These are phyloP conservation scores for Hystrix brachyura DNA, from an alignment of 2,113 vertebrate genomes.

Conservation along the genomic window DNA sequence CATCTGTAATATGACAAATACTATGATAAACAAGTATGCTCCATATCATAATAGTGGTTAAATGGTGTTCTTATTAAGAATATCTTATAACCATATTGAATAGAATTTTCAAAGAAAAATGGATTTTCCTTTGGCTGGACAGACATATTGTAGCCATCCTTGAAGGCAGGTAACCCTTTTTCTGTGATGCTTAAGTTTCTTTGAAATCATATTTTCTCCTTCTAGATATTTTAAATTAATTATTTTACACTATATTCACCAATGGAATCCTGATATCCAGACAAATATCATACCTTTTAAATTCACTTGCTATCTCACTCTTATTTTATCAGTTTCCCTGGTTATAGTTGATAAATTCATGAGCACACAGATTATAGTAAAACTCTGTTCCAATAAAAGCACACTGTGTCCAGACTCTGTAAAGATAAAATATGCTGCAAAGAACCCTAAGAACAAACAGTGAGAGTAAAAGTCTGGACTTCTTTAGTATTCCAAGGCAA, in stretches of 20 bases:
- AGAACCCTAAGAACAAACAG: neutral
- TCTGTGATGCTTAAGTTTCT: neutral
- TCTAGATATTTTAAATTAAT: constrained; percentile 34
- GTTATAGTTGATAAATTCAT: constrained; percentile 42
- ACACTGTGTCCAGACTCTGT: neutral
- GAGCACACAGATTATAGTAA: neutral
- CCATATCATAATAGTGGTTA: neutral
- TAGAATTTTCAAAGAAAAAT: constrained; percentile 3
- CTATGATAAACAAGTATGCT: neutral
- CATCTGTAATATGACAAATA: neutral
- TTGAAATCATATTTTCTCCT: neutral
- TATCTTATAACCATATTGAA: neutral
- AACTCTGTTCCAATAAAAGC: constrained; percentile 35
- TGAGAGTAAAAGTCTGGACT: neutral
- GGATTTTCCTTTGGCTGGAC: neutral
- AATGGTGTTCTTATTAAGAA: neutral
- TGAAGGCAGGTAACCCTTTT: neutral
- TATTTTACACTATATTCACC: neutral
- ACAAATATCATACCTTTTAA: neutral
- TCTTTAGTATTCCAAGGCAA: constrained; percentile 25
- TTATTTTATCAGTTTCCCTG: constrained; percentile 16
- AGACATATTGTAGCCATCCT: neutral
- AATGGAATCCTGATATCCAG: constrained; percentile 9
- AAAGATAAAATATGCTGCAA: neutral
- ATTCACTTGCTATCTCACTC: neutral